Conservation (phyloP, 2,113 vertebrate genomes). For the Ploceus nigricollis region DNA sequence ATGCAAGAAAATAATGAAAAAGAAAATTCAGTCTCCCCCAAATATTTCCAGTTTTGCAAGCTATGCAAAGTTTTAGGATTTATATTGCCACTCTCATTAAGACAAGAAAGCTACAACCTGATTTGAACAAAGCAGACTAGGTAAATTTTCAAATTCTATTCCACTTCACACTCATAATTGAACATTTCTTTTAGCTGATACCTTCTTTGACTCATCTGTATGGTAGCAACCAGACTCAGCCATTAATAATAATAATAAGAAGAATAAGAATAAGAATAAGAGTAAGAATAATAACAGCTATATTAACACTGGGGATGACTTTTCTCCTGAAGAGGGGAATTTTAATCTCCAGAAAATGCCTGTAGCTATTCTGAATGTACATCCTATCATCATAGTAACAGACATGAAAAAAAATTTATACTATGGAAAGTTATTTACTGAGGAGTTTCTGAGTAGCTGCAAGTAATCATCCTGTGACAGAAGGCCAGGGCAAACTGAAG, state of each 20-base stretch:
- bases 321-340: background rate
- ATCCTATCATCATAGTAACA: background rate
- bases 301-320: background rate
- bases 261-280: background rate
- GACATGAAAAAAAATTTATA: background rate
- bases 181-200: background rate
- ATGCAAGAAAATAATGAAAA: background rate
- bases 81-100: background rate
- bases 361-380: background rate
- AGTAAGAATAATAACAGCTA: too few species aligned
- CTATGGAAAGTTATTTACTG: background rate
- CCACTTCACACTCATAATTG: background rate
- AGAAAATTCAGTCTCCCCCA: rapidly evolving
- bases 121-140: background rate
- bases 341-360: background rate
- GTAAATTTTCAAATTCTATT: background rate
- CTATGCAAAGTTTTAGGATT: background rate
- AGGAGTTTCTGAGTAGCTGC: background rate
- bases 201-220: background rate
- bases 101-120: background rate
- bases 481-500: background rate
- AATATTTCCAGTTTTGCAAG: background rate
- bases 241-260: background rate
- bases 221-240: background rate
- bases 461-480: background rate